phyloP scores from a whole-genome alignment of 2,888 invertebrate species.

The Papilio protenor region DNA sequence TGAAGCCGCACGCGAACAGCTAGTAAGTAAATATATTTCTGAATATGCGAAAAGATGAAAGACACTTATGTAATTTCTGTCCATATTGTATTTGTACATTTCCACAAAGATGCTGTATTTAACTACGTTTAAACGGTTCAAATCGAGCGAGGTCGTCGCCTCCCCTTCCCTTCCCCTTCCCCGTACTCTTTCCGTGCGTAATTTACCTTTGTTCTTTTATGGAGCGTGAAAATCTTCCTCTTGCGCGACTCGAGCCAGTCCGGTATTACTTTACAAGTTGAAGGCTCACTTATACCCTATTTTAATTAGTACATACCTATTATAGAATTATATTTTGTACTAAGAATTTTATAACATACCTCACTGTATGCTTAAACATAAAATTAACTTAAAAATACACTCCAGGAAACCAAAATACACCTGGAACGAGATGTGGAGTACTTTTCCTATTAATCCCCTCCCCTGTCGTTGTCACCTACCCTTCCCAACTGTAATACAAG shows the following conservation, averaged over 20 bases:
- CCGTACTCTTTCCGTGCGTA: slow-evolving; percentile 25
- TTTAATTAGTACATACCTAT: not conserved
- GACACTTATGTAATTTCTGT: not conserved
- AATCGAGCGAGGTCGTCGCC: slow-evolving; percentile 22
- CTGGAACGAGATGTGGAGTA: no score
- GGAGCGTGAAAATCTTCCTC: slow-evolving; percentile 39
- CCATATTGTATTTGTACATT: not conserved
- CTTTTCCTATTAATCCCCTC: no score
- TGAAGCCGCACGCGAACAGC: no score
- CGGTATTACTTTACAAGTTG: slow-evolving; percentile 7
- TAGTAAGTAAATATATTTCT: not conserved
- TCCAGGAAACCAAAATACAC: no score
- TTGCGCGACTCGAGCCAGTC: not conserved
- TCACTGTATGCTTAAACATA: no score
- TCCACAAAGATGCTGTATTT: slow-evolving; percentile 14
- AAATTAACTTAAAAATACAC: no score
- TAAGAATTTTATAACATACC: not conserved
- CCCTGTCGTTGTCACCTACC: no score
- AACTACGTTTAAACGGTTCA: slow-evolving; percentile 28
- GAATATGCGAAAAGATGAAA: not conserved
- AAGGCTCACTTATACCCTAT: not conserved
- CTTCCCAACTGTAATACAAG: no score
- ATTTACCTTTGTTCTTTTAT: slow-evolving; percentile 40
- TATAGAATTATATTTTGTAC: not conserved
- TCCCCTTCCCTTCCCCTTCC: not conserved